Conservation (phyloP, 2,888 invertebrate genomes). For the Dorcus hopei region DNA sequence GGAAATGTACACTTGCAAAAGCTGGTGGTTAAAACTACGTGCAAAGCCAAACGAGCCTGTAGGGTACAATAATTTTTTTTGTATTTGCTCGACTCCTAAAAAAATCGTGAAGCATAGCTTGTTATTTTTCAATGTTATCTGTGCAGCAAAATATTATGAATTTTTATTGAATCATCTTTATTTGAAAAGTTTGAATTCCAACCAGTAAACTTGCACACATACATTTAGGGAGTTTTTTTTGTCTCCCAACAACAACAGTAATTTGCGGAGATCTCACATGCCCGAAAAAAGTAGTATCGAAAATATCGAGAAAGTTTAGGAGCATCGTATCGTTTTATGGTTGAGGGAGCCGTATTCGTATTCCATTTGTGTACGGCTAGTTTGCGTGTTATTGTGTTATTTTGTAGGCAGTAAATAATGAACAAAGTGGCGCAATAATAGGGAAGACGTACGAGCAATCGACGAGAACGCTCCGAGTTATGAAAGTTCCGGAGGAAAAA, state of each 20-base stretch:
- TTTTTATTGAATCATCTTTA: neutral
- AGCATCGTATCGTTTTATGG: neutral
- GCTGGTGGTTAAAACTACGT: too few relatives aligned
- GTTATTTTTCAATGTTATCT: too few relatives aligned
- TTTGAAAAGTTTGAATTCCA: neutral
- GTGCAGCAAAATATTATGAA: too few relatives aligned
- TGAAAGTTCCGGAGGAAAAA: conserved; percentile 35
- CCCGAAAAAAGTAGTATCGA: neutral
- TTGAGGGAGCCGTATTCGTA: neutral
- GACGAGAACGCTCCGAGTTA: conserved; percentile 22
- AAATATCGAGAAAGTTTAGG: neutral
- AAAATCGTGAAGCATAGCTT: too few relatives aligned
- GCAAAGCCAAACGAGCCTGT: too few relatives aligned
- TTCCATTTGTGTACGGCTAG: neutral
- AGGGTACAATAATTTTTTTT: too few relatives aligned
- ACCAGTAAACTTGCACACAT: neutral
- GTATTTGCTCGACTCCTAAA: too few relatives aligned
- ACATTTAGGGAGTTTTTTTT: neutral
- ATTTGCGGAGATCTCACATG: neutral
- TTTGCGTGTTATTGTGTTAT: neutral
- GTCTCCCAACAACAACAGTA: neutral
- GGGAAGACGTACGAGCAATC: conserved; percentile 16
- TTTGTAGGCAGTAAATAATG: too few relatives aligned
- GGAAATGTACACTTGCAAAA: too few relatives aligned
- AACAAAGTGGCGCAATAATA: too few relatives aligned